Base-by-base conservation (phyloP, 2,888 invertebrate genomes). In the Rhingia campestris region DNA sequence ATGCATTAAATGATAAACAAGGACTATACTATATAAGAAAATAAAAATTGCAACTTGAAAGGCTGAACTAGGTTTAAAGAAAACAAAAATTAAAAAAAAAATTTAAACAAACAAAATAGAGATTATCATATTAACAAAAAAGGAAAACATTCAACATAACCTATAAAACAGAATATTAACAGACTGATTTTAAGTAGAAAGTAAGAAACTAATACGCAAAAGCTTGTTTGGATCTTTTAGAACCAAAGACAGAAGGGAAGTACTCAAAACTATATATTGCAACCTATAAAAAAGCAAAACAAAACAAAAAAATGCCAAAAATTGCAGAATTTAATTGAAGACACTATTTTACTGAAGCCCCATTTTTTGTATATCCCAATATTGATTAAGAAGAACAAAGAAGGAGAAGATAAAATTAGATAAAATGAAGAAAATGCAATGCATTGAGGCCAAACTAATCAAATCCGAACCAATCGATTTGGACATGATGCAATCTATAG, bases 391-490 rank as follows among this genome's bases (percentile, higher is more conserved):
- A 30, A 32, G 47, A 30, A 32, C 10, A 37, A 47, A 56, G 35
- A 14, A 56, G n/a, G 30, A 3, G 39, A 53, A 14, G 12, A 3
- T 49, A 10, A 43, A 6, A n/a, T 37, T n/a, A 32, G 2, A 59
- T 30, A 72, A 54, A 35, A 88, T 90, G 84, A 90, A 90, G 82
- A 90, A 89, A 88, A 87, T 91, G 37, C 91, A 91, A 87, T 90
- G 90, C 86, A 88, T 90, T 80, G 90, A 91, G 56, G 89, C 89
- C 59, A 88, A 90, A 77, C 81, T 89, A 37, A 91, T 91, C 39
- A 91, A 91, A 88, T 89, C 89, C 37, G 91, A 91, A 86, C 91
- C 91, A 43, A 88, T 91, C 10, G 91, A 91, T 80, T 89, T 88
- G 63, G 91, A 90, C 81, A 88, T 90, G 89, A 64, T 89, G 81